phyloP scores from a whole-genome alignment of 2,888 invertebrate species.

The Epistrophe grossulariae region DNA sequence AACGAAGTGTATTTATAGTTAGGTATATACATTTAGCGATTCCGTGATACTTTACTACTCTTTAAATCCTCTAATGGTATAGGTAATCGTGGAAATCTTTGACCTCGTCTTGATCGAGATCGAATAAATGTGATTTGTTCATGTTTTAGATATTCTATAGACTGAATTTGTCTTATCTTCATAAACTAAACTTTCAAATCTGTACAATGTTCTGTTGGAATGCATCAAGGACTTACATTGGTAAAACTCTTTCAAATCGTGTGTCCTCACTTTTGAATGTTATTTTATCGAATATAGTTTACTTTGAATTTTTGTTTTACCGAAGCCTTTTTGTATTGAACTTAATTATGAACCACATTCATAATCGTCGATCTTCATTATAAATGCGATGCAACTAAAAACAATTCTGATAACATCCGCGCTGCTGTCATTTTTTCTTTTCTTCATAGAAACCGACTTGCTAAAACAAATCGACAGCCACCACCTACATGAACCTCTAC shows the following conservation, averaged over 20 bases:
- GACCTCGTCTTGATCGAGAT: constrained; percentile 17
- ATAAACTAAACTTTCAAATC: too few relatives aligned
- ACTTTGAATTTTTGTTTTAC: not conserved
- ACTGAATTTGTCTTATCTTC: too few relatives aligned
- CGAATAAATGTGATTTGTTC: not conserved
- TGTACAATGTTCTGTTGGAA: too few relatives aligned
- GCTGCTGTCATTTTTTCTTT: constrained; percentile 36
- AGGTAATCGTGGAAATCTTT: constrained; percentile 22
- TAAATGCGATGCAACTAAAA: not conserved
- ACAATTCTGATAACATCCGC: constrained; percentile 19
- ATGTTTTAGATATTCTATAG: too few relatives aligned
- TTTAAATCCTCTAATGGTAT: not conserved
- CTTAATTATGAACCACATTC: not conserved
- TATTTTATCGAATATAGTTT: too few relatives aligned
- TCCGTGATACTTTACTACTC: not conserved
- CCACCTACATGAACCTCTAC: constrained; percentile 53
- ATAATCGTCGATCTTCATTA: not conserved
- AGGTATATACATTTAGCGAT: not conserved
- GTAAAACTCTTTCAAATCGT: too few relatives aligned
- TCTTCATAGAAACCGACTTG: constrained; percentile 42
- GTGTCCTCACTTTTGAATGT: too few relatives aligned
- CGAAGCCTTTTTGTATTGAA: not conserved
- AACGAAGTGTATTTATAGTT: not conserved
- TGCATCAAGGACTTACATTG: too few relatives aligned
- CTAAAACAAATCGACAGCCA: constrained; percentile 60